Evolutionary conservation across 2,113 vertebrate genomes (phyloP).

Genomic region (Daboia siamensis): DNA sequence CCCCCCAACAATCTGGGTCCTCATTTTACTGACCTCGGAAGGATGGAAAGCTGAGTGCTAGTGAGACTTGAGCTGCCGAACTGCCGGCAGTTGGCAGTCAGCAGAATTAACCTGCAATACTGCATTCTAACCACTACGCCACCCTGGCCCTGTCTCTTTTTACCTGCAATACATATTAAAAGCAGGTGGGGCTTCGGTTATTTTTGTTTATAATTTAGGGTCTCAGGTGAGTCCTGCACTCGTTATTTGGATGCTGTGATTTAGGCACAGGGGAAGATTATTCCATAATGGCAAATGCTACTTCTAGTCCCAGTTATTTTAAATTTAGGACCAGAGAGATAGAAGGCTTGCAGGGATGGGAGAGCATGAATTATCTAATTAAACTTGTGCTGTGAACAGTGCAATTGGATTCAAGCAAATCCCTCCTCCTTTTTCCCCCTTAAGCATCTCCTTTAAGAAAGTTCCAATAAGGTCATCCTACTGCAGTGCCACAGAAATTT

Average conservation of each 20-base stretch:
- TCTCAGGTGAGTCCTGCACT: not conserved
- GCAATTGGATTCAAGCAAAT: not conserved
- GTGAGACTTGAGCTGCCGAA: not conserved
- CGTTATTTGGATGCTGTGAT: not conserved
- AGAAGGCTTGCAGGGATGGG: not conserved
- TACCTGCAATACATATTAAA: not conserved
- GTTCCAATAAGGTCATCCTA: not conserved
- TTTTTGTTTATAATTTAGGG: not conserved
- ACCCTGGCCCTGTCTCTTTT: not conserved
- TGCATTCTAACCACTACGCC: not conserved
- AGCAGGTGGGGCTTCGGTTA: not conserved
- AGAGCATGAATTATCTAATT: not conserved
- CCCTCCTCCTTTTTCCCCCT: not conserved
- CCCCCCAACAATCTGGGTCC: not conserved
- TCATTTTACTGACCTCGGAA: not conserved
- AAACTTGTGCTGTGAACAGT: not conserved
- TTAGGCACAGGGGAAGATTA: not conserved
- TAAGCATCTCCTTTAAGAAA: not conserved
- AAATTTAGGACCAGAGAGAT: not conserved
- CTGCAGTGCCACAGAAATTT: not conserved
- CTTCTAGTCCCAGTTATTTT: not conserved
- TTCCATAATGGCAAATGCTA: not conserved
- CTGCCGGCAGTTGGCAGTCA: not conserved
- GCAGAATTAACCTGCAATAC: not conserved
- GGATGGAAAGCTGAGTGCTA: not conserved